Evolutionary conservation across 2,113 vertebrate species (phyloP), one percentile per base, ranked within the genome.

Genomic region (Rhea americana): DNA sequence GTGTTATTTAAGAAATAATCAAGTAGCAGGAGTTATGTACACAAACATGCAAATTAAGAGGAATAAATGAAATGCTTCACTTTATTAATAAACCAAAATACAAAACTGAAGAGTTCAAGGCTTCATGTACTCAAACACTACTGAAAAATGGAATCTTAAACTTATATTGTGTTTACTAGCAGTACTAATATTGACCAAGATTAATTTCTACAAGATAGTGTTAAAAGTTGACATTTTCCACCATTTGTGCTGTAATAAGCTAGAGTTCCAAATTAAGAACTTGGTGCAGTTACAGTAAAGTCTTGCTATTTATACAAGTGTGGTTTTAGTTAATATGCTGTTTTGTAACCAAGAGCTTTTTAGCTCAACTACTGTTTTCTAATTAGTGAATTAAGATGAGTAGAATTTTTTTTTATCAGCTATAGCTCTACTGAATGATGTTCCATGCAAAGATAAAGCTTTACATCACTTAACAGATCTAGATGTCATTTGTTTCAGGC

Each of bases 11-110:
- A 51, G 68, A 53, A 91, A 72, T 63, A 50, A 13, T 86, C 8
- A 78, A 71, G 41, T 43, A 92, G 70, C 50, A 55, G 65, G 32
- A 91, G 16, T 84, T 62, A 94, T 0, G 0, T 62, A 95, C 67
- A 95, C 86, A 96, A 90, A 95, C 88, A 95, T 95, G 83, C 92
- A 74, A 94, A 66, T 94, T 96, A 95, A 95, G 95, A 96, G 81
- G 88, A 94, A 91, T 96, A 96, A 96, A 96, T 96, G 95, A 96
- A 97, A 97, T 92, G 96, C 91, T 97, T 93, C 94, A 96, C 94
- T 96, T 97, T 97, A 97, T 97, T 97, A 92, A 95, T 93, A 96
- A 95, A 97, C 89, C 94, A 95, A 97, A 95, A 96, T 95, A 97
- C 96, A 97, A 96, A 97, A 96, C 95, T 93, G 84, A 97, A 83